Evolutionary conservation across 2,113 vertebrate genomes (phyloP).

Genomic region (Halcyon senegalensis): DNA sequence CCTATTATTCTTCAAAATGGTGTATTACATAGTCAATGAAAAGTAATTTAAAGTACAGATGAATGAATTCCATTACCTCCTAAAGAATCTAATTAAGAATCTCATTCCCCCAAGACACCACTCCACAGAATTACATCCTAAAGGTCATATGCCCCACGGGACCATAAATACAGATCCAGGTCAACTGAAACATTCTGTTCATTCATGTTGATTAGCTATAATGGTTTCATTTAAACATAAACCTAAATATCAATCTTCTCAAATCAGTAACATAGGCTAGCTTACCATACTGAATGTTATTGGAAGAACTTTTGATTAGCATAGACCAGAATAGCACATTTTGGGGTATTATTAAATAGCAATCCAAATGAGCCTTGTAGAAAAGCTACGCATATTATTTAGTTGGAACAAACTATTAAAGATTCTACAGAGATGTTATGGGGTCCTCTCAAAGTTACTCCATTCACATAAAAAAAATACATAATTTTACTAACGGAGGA

Average conservation of each 20-base stretch:
- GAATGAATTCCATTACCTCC: neutral
- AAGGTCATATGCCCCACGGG: neutral
- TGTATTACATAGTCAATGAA: neutral
- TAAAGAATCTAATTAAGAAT: constrained; percentile 2
- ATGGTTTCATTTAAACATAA: neutral
- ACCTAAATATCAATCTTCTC: neutral
- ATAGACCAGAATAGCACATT: neutral
- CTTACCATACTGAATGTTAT: neutral
- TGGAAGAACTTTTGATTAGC: neutral
- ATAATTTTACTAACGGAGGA: neutral
- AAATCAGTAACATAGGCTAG: neutral
- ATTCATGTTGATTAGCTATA: neutral
- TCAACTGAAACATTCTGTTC: neutral
- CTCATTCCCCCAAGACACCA: neutral
- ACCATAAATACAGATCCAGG: neutral
- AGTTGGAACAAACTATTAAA: neutral
- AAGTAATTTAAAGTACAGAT: neutral
- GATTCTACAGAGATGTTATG: neutral
- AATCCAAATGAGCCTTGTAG: neutral
- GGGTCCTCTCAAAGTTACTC: neutral
- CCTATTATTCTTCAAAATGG: neutral
- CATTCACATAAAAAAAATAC: neutral
- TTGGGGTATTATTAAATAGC: neutral
- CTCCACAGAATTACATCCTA: neutral
- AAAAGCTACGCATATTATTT: neutral